phyloP scores from a whole-genome alignment of 2,888 invertebrate genomes.

The Lasioglossum vierecki region DNA sequence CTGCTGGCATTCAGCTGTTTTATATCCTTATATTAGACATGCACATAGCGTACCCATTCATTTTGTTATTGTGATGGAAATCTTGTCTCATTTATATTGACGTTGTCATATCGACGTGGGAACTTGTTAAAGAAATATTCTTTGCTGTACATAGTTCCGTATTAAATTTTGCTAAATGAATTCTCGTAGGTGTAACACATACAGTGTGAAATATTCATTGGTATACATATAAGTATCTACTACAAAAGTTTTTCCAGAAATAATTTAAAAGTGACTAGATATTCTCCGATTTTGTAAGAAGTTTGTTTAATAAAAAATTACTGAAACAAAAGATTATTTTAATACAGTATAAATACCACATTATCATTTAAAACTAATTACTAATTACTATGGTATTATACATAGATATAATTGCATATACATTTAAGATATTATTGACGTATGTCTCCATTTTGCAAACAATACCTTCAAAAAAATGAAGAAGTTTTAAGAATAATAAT shows the following conservation, averaged over 20 bases:
- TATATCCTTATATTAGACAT: not conserved
- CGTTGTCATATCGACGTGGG: not conserved
- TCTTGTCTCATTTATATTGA: not conserved
- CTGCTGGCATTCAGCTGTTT: not conserved
- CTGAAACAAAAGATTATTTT: too few relatives aligned
- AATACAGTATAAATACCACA: too few relatives aligned
- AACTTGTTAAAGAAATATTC: not conserved
- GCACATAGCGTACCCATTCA: constrained; percentile 1
- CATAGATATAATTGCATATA: too few relatives aligned
- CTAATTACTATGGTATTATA: too few relatives aligned
- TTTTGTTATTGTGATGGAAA: constrained; percentile 12
- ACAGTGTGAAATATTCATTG: not conserved
- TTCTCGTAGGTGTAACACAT: not conserved
- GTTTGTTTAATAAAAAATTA: too few relatives aligned
- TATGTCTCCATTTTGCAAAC: not conserved
- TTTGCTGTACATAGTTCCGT: not conserved
- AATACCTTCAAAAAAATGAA: not conserved
- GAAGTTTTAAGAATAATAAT: not conserved
- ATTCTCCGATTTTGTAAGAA: not conserved
- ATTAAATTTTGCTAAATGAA: not conserved
- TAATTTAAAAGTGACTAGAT: too few relatives aligned
- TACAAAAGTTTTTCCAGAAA: not conserved
- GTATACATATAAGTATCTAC: not conserved
- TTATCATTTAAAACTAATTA: too few relatives aligned
- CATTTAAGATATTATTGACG: too few relatives aligned